Percentiles rank a stretch among this genome's conserved stretches.
Conservation (phyloP, 2,888 invertebrate genomes). For the Liopterus haemorrhoidalis region DNA sequence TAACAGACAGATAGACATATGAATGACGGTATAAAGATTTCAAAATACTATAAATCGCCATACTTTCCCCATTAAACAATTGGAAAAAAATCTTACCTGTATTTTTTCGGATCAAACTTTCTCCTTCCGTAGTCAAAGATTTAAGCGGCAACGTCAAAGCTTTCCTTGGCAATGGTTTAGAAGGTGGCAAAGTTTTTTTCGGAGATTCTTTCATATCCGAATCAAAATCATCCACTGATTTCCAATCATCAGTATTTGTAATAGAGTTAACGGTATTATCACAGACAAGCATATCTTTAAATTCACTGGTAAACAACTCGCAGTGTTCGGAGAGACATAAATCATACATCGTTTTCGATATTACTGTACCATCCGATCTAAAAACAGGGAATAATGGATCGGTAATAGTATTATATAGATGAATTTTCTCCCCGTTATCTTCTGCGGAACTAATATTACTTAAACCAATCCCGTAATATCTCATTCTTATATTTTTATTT, state of each 20-base stretch:
- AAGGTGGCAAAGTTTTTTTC: conserved; percentile 2
- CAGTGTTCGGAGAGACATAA: conserved; percentile 64
- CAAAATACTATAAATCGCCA: too few relatives aligned
- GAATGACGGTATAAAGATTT: too few relatives aligned
- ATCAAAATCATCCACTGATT: conserved; percentile 31
- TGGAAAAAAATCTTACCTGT: too few relatives aligned
- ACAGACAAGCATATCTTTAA: conserved; percentile 19
- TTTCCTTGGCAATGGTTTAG: conserved; percentile 40
- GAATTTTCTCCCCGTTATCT: conserved; percentile 41
- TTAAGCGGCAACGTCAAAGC: conserved; percentile 68
- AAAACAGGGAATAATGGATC: conserved; percentile 76
- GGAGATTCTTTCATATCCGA: conserved; percentile 19
- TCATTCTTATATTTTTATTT: conserved; percentile 45
- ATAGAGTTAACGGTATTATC: conserved; percentile 36
- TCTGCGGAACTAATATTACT: conserved; percentile 39
- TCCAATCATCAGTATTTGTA: conserved; percentile 27
- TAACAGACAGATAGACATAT: too few relatives aligned
- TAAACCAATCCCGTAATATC: conserved; percentile 49
- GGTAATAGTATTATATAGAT: conserved; percentile 63
- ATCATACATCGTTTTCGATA: conserved; percentile 66
- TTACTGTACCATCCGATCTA: conserved; percentile 65
- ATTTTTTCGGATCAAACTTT: too few relatives aligned
- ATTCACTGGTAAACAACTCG: conserved; percentile 45
- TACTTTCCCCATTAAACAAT: background rate
- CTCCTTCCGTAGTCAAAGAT: conserved; percentile 48